These are phyloP conservation scores for Gonioctena quinquepunctata DNA, from an alignment of 1,140 invertebrate species.

Conservation along the genomic window DNA sequence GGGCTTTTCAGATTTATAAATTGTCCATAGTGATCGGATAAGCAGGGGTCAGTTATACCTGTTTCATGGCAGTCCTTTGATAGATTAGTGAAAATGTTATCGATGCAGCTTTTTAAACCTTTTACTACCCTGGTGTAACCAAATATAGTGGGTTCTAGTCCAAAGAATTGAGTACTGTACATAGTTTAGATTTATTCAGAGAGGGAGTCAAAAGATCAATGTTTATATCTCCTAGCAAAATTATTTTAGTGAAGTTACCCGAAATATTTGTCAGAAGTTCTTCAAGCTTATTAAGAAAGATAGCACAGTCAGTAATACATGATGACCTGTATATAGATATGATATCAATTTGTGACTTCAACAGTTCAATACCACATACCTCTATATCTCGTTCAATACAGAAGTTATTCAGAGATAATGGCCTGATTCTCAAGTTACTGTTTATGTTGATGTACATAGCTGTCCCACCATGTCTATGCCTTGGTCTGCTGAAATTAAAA, in stretches of 20 bases:
- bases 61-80: not conserved
- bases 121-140: no score
- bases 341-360: not conserved
- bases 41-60: not conserved
- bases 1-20: no score
- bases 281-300: not conserved
- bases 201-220: not conserved
- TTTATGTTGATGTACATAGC: not conserved
- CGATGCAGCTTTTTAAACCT: no score
- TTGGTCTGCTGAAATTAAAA: not conserved
- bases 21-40: not conserved
- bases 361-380: not conserved
- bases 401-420: not conserved
- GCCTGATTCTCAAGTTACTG: not conserved
- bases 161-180: not conserved
- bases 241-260: not conserved
- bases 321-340: not conserved
- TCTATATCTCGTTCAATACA: conserved; percentile 3
- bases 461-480: not conserved
- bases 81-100: not conserved
- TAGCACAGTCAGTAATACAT: not conserved
- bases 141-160: not conserved
- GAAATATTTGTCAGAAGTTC: not conserved
- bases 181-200: not conserved
- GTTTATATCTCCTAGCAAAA: not conserved